A percentile compares a stretch with the other conserved stretches of the same genome.
Evolutionary conservation across 2,113 vertebrate genomes (phyloP).

Genomic region (Periophthalmodon schlosseri): DNA sequence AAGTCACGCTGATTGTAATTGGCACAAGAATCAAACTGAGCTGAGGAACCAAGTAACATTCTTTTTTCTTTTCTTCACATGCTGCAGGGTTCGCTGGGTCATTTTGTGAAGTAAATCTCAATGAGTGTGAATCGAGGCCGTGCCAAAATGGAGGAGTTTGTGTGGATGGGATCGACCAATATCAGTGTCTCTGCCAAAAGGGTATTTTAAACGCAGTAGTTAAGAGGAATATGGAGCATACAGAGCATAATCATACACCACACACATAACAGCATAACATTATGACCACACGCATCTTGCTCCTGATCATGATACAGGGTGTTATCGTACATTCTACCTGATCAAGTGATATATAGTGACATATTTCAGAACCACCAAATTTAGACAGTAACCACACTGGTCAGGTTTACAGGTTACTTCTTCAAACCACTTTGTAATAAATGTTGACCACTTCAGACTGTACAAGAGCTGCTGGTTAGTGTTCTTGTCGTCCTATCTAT

Average conservation of each 20-base stretch:
- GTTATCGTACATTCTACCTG: not conserved
- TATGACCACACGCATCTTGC: not conserved
- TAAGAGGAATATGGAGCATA: not conserved
- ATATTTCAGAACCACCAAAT: not conserved
- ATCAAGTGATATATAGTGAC: not conserved
- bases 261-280: not conserved
- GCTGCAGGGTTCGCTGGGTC: slow-evolving; percentile 71
- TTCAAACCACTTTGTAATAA: not conserved
- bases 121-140: slow-evolving; percentile 72
- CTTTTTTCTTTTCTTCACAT: slow-evolving; percentile 13
- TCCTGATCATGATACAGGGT: not conserved
- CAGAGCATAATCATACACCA: not conserved
- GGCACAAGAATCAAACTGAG: slow-evolving; percentile 63
- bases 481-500: not conserved
- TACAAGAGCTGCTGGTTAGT: not conserved
- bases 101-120: slow-evolving; percentile 75
- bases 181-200: slow-evolving; percentile 77
- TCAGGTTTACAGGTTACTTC: not conserved
- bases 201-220: slow-evolving; percentile 61
- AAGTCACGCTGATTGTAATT: slow-evolving; percentile 71
- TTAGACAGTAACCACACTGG: not conserved
- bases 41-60: slow-evolving; percentile 46
- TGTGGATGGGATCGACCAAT: slow-evolving; percentile 73
- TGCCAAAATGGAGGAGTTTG: slow-evolving; percentile 78
- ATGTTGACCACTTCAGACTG: not conserved